Base-by-base conservation (phyloP, 1,140 invertebrate species). In the Nylanderia fulva region DNA sequence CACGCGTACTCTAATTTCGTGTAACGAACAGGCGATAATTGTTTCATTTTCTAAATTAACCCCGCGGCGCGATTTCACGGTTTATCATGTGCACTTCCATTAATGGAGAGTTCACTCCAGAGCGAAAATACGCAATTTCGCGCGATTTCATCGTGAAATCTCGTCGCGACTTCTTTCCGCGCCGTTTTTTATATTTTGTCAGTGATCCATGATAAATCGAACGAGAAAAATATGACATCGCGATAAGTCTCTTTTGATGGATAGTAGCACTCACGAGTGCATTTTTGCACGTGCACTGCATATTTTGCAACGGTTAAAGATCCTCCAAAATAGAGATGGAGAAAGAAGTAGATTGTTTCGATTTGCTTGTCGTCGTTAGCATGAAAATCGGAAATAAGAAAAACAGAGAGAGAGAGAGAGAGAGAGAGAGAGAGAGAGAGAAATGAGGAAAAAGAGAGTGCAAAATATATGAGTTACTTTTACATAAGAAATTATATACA, bases 211-310 rank as follows among this genome's bases (percentile, higher is more conserved):
- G 39, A 71, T 56, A 72, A 86, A 86, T 87, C 69, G 61, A 80
- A 86, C 75, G 56, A 71, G 36, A 48, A 52, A 86, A 52, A 86
- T 86, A 82, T 86, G 72, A 69, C 45, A 72, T 61, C 36, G 39
- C 72, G 72, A 85, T 82, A 82, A 82, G 66, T 72, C 83, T 27
- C 33, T 60, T 80, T 86, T 86, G 85, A 86, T 80, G 74, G 85
- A 86, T 86, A 72, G 39, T 75, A 27, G 27, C 68, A 29, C 84
- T 66, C 61, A 39, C 56, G 56, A 58, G 63, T 69, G 85, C 74
- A 86, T 86, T 77, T 66, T 77, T 66, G 66, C 66, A 86, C 85
- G 85, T 86, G 84, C 85, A 72, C 18, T 9, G 85, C 21, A 42
- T 80, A n/a, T n/a, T n/a, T n/a, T n/a, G n/a, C n/a, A n/a, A n/a